Percentiles rank a stretch among this genome's conserved stretches.
Conservation (phyloP, 2,888 invertebrate genomes). For the Terebella lapidaria region DNA sequence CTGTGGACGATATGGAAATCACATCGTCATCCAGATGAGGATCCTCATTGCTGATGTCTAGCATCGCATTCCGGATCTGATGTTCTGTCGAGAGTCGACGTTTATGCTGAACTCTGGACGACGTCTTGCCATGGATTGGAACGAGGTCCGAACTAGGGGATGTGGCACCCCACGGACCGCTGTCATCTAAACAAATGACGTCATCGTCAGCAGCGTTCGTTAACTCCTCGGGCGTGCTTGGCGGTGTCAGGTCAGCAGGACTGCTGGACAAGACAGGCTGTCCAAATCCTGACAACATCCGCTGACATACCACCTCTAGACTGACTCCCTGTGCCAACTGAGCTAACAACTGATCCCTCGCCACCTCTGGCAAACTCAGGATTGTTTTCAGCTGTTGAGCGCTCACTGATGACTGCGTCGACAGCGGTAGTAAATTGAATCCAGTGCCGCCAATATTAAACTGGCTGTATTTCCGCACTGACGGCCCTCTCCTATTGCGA, state of each 20-base stretch:
- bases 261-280: neutral
- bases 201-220: neutral
- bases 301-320: neutral
- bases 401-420: neutral
- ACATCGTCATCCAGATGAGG: neutral
- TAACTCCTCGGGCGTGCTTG: neutral
- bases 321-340: neutral
- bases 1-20: neutral
- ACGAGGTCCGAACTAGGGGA: too few relatives aligned
- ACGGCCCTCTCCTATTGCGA: neutral
- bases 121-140: too few relatives aligned
- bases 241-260: neutral
- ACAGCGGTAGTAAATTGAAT: neutral
- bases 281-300: too few relatives aligned
- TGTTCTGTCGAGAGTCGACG: neutral
- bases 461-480: neutral
- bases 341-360: neutral
- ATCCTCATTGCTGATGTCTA: neutral
- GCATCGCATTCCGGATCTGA: neutral
- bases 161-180: too few relatives aligned
- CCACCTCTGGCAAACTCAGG: neutral
- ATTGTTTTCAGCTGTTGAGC: neutral
- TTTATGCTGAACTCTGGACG: neutral
- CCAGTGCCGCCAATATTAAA: neutral
- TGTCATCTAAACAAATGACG: neutral